Base-by-base conservation (phyloP, 2,113 vertebrate genomes). In the Furnarius figulus region DNA sequence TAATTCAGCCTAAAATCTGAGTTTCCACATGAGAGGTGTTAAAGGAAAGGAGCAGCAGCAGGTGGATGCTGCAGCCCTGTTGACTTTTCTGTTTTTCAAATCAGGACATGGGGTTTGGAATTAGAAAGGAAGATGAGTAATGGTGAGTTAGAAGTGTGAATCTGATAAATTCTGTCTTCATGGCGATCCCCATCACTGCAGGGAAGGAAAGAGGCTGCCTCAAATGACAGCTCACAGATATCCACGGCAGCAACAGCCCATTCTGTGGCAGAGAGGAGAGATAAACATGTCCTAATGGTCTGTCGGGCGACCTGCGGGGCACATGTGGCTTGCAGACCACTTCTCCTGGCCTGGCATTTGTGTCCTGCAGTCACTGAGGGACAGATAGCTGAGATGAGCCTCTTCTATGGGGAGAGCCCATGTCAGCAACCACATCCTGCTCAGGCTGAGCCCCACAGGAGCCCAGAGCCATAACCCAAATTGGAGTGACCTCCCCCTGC, bases 351-450 rank as follows among this genome's bases (percentile, higher is more conserved):
- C 62, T 15, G 58, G 12, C 15, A 24, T 15, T 28, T 42, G 42
- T 47, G 40, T 74, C 5, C 55, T 24, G 71, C 33, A 13, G 46
- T 1, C 61, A 8, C 46, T 2, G 20, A 25, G 68, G 53, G 50
- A 5, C 3, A 59, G 35, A 70, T 33, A 58, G 55, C 23, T 37
- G 65, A 20, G 16, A 63, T 8, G 28, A 65, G 53, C 20, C 24
- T 37, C 25, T 30, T 19, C 16, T 4, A 0, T 2, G 6, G 59
- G 1, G 2, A 47, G 59, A 52, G 49, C 31, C 30, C 0, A 0
- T 42, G 58, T 14, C 74, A 66, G 0, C 4, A 24, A 56, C 85
- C 6, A 8, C 72, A 28, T 24, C 61, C 77, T 1, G 3, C 14
- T 6, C 15, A 4, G 52, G 40, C 30, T 58, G 65, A 47, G 8